Base-by-base conservation (phyloP, 1,140 invertebrate species). In the Cardiocondyla obscurior region DNA sequence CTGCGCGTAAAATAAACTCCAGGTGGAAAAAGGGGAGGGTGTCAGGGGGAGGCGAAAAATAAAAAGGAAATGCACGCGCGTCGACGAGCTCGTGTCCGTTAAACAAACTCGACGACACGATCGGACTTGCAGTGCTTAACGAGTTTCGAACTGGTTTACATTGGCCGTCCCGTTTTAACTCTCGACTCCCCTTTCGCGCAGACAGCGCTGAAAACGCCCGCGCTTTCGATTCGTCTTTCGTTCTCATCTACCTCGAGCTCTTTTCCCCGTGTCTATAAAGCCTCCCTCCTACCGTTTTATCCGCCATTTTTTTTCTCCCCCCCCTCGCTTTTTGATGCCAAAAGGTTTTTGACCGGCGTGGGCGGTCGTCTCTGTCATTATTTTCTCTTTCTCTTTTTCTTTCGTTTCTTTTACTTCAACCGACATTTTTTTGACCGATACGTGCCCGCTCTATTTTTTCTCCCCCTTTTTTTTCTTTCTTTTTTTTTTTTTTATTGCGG, bases 71-170 rank as follows among this genome's bases (percentile, higher is more conserved):
- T 58, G 42, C 10, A 1, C 8, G n/a, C 49, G 16, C n/a, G 46
- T 16, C 25, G 28, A 36, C 55, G 19, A 46, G 57, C 39, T 57
- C 39, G 55, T 46, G 30, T 73, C 69, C 42, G 44, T 60, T 74
- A 16, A 60, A 74, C 22, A 53, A 74, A 69, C 64, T 81, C 51
- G 49, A 14, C 51, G 64, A 69, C 58, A 53, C 74, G 65, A 53
- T 67, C 72, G 46, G 55, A 70, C 60, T 77, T 51, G 64, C 73
- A 58, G 84, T 81, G 72, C 51, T 69, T 67, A 74, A 86, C 82
- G 82, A 84, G 67, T 74, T 84, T 57, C 85, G 58, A 81, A 74
- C 72, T 62, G 39, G 74, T 74, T 79, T 79, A 85, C 84, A 83
- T 79, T 83, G 64, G 73, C n/a, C 76, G 60, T 55, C 36, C 82